These are phyloP conservation scores for Dendrocincla fuliginosa DNA, from an alignment of 2,797 vertebrate genomes.

Conservation along the genomic window DNA sequence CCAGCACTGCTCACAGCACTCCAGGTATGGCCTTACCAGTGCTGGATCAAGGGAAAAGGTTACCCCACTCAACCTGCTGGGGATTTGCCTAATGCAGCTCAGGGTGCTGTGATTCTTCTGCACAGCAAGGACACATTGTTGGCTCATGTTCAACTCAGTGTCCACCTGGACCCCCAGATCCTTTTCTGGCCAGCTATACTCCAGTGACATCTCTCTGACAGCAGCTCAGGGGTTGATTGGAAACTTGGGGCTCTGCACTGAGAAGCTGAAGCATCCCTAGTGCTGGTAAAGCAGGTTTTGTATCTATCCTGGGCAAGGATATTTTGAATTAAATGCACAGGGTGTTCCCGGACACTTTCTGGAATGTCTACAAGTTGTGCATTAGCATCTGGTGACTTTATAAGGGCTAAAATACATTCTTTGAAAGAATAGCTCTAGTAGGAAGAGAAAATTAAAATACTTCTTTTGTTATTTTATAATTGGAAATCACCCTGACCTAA, in stretches of 20 bases:
- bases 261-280: background rate
- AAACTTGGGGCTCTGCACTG: background rate
- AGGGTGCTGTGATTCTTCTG: background rate
- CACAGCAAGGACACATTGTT: background rate
- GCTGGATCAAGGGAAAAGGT: background rate
- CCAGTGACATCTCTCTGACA: background rate
- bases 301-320: background rate
- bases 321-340: background rate
- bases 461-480: background rate
- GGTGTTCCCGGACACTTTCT: background rate
- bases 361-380: background rate
- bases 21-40: background rate
- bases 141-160: background rate
- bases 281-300: background rate
- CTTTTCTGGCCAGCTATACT: background rate
- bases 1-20: background rate
- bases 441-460: background rate
- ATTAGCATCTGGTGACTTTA: background rate
- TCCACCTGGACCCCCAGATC: no score
- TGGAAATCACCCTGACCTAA: background rate
- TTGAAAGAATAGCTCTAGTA: background rate
- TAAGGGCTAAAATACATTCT: background rate
- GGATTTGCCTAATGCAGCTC: background rate
- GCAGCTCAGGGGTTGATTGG: fast-evolving
- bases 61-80: background rate